These are phyloP conservation scores for Dysidea cf. avara DNA, from an alignment of 37 sponge, comb jelly and placozoan genomes.

Conservation along the genomic window DNA sequence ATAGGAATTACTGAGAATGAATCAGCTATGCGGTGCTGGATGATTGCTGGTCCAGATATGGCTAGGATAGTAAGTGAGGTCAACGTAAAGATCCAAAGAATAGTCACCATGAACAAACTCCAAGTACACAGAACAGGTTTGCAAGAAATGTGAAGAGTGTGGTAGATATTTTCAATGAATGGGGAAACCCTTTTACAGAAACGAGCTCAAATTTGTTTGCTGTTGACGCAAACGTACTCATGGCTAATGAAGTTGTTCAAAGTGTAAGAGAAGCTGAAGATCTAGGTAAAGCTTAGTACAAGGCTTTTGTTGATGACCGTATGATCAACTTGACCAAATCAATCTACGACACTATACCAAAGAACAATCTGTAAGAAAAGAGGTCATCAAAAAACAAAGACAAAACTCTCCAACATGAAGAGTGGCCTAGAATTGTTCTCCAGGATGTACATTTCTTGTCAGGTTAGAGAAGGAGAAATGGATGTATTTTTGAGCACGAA, in stretches of 20 bases:
- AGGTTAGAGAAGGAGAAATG: slow-evolving; percentile 19
- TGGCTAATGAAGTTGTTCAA: slow-evolving; percentile 3
- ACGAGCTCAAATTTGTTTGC: slow-evolving; percentile 23
- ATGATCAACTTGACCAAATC: no score
- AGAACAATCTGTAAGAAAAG: slow-evolving; percentile 1
- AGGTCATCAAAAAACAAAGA: no score
- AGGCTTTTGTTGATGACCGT: no score
- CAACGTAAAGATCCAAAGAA: background rate
- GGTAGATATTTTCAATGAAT: slow-evolving; percentile 13
- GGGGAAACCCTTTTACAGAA: slow-evolving; percentile 46
- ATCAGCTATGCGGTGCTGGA: slow-evolving; percentile 36
- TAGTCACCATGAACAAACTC: slow-evolving; percentile 40
- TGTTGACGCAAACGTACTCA: slow-evolving; percentile 35
- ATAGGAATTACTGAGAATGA: no score
- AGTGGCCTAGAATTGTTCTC: slow-evolving; percentile 22
- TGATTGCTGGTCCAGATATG: slow-evolving; percentile 50
- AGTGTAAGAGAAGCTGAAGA: slow-evolving; percentile 4
- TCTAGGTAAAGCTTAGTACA: slow-evolving; percentile 27
- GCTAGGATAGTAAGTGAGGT: slow-evolving; percentile 9
- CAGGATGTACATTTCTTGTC: slow-evolving; percentile 24
- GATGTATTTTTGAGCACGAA: slow-evolving; percentile 25
- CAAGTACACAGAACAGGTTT: no score
- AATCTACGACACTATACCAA: slow-evolving; percentile 23
- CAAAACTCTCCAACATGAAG: slow-evolving; percentile 5
- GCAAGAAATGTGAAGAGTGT: no score